A percentile compares a stretch with the other conserved stretches of the same genome.
phyloP scores from a whole-genome alignment of 2,888 invertebrate genomes.

The Oscheius sp. region DNA sequence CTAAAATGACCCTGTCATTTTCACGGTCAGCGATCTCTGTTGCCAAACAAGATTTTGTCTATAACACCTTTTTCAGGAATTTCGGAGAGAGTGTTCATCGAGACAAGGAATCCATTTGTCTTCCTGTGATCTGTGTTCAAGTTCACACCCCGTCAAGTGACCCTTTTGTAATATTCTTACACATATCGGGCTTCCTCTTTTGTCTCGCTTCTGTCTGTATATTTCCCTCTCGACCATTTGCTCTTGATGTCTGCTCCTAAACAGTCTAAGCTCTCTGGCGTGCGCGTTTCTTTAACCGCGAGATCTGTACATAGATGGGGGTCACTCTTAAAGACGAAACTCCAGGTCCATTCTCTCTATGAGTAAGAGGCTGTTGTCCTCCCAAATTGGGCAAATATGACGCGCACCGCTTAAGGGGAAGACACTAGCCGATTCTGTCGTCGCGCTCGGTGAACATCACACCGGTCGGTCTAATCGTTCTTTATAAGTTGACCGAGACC shows the following conservation, averaged over 20 bases:
- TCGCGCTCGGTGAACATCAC: too few species aligned
- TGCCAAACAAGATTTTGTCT: too few species aligned
- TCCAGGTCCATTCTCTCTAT: background rate
- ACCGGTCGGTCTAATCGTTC: too few species aligned
- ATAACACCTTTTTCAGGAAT: too few species aligned
- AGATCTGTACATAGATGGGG: background rate
- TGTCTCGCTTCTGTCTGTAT: background rate
- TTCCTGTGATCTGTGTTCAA: background rate
- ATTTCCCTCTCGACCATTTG: background rate
- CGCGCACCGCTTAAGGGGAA: too few species aligned
- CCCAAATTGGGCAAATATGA: background rate
- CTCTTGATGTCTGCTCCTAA: slow-evolving; percentile 2
- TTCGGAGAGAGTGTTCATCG: background rate
- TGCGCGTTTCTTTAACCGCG: background rate
- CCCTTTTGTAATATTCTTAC: slow-evolving; percentile 1
- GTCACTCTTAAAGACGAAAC: background rate
- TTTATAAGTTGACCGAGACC: too few species aligned
- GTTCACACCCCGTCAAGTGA: background rate
- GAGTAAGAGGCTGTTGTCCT: background rate
- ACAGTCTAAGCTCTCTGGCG: background rate
- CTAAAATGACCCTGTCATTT: background rate
- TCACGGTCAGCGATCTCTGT: background rate
- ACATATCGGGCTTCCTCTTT: background rate
- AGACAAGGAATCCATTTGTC: background rate
- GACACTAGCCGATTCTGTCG: too few species aligned